Base-by-base conservation (phyloP, 2,113 vertebrate genomes). In the Urocynchramus pylzowi region DNA sequence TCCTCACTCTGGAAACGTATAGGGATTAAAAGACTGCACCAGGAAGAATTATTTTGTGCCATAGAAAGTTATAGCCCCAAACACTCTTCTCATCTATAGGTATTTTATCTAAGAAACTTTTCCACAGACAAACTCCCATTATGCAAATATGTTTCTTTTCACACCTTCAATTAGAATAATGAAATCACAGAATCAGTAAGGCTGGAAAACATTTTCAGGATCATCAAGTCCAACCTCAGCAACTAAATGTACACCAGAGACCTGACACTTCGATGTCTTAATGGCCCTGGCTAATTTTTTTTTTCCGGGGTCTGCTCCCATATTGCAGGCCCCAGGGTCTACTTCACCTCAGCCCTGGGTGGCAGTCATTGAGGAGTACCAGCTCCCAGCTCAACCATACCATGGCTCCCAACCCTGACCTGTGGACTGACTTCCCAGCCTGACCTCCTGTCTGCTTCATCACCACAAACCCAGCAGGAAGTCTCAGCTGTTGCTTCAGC, bases 321-420 rank as follows among this genome's bases (percentile, higher is more conserved):
- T 70, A 16, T 26, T 30, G 35, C 1, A 3, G 27, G 24, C 26
- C 30, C 15, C 6, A 33, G 23, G 59, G 35, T 2, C 17, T 15
- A n/a, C 30, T 82, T 56, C 2, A 5, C 28, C 50, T 42, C 30
- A 52, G 75, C n/a, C 31, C 35, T 3, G 2, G 18, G 16, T 23
- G 8, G 39, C 47, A 86, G 27, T 22, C 42, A 27, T 2, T 49
- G 57, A 70, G 17, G 41, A 70, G 6, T 8, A 63, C 6, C 44
- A 76, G 53, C 7, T 61, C 26, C 8, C 63, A 64, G 42, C 42
- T 83, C 56, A 9, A 65, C 52, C 12, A 50, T 2, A 3, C 6
- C 37, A 15, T 0, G 2, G 26, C 16, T 59, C 20, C 16, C 2
- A 1, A 45, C 15, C 19, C 33, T 1, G 2, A 54, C 47, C 70